Evolutionary conservation across 2,888 invertebrate species (phyloP).

Genomic region (Amaurobius ferox): DNA sequence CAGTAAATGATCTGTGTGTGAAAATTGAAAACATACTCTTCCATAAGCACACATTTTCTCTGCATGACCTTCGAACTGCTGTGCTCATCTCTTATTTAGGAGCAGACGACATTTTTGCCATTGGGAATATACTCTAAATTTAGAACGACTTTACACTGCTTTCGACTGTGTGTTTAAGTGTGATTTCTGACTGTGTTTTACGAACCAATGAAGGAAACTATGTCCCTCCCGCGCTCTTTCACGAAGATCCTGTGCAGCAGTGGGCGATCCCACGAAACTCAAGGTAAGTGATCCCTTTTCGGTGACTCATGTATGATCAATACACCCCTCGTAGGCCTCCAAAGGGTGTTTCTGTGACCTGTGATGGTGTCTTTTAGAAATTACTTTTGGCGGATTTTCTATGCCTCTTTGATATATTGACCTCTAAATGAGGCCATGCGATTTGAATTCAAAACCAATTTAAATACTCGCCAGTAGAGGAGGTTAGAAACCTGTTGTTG

Average conservation of each 20-base stretch:
- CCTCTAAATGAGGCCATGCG: no score
- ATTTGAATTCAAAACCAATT: no score
- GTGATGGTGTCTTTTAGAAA: background rate
- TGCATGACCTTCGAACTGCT: background rate
- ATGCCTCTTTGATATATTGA: no score
- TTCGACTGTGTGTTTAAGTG: no score
- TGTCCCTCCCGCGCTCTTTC: conserved; percentile 69
- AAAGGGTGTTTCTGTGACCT: background rate
- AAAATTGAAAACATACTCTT: no score
- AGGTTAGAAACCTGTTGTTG: no score
- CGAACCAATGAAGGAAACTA: conserved; percentile 17
- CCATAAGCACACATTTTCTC: no score
- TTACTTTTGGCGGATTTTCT: no score
- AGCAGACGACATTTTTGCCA: background rate
- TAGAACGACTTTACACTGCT: background rate
- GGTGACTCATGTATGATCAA: conserved; percentile 11
- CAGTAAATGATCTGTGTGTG: no score
- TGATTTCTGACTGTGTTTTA: background rate
- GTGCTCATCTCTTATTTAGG: background rate
- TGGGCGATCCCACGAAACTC: conserved; percentile 39
- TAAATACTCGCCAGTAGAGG: no score
- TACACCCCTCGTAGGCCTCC: background rate
- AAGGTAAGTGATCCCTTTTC: conserved; percentile 47
- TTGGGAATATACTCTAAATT: background rate
- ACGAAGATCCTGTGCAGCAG: conserved; percentile 61